Evolutionary conservation across 2,113 vertebrate species (phyloP).

Genomic region (Charadrius vociferus): DNA sequence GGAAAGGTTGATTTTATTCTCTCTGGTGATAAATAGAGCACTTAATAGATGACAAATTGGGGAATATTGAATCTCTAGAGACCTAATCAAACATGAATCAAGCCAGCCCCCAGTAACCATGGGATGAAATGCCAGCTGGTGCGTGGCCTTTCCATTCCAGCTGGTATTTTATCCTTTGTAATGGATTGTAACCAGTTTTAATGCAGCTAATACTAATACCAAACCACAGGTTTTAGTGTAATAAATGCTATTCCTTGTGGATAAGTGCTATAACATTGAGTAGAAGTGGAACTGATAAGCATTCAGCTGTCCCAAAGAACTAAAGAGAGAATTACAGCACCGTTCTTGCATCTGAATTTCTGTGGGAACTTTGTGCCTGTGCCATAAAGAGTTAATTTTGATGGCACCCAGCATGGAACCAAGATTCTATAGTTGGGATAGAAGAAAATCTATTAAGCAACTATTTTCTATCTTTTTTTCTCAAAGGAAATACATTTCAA

Average conservation of each 20-base stretch:
- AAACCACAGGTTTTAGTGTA: not conserved
- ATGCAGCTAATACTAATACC: not conserved
- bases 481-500: not conserved
- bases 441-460: not conserved
- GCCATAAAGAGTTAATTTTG: not conserved
- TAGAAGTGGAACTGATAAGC: not conserved
- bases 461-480: not conserved
- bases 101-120: not conserved
- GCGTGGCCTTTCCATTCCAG: not conserved
- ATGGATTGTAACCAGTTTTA: not conserved
- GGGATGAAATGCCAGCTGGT: slow-evolving; percentile 24
- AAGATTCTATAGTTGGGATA: not conserved
- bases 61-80: slow-evolving; percentile 33
- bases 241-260: not conserved
- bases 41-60: slow-evolving; percentile 44
- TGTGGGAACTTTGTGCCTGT: not conserved
- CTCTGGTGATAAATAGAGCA: slow-evolving; percentile 8
- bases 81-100: slow-evolving; percentile 30
- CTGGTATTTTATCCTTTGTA: not conserved
- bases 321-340: not conserved
- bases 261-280: not conserved
- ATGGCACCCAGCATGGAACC: not conserved
- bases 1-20: slow-evolving; percentile 6
- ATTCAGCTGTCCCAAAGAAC: not conserved
- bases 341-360: not conserved